These are phyloP conservation scores for Stenotaenia linearis DNA, from an alignment of 2,888 invertebrate species.

Conservation along the genomic window DNA sequence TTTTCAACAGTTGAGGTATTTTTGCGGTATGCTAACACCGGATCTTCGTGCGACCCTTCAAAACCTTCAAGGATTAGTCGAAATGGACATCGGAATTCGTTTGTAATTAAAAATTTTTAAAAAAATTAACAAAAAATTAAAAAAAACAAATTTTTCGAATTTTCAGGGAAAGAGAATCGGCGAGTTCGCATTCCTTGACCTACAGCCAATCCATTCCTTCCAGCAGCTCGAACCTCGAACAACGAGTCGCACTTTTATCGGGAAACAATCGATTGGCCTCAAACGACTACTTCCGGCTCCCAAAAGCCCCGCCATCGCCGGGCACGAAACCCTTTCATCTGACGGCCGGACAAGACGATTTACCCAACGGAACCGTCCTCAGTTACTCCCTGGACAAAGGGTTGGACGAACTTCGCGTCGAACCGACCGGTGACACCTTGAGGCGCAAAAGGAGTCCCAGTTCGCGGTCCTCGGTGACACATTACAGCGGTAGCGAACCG, in stretches of 20 bases:
- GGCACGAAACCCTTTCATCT: background rate
- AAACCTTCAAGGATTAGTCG: slow-evolving; percentile 61
- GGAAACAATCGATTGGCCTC: background rate
- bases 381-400: slow-evolving; percentile 39
- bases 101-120: slow-evolving; percentile 1
- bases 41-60: slow-evolving; percentile 71
- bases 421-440: background rate
- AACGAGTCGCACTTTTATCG: background rate
- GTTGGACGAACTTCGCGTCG: slow-evolving; percentile 36
- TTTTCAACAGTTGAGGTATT: slow-evolving; percentile 58
- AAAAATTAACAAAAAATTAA: background rate
- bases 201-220: background rate
- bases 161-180: background rate
- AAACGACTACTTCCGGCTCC: background rate
- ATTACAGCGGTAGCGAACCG: slow-evolving; percentile 34
- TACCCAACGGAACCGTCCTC: slow-evolving; percentile 26
- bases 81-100: slow-evolving; percentile 41
- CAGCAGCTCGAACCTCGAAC: background rate
- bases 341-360: background rate
- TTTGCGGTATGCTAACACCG: slow-evolving; percentile 63
- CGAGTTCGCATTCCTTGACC: background rate
- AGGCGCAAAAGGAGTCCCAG: background rate
- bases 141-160: background rate
- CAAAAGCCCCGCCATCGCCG: background rate
- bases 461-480: background rate